These are phyloP conservation scores for Saccopteryx leptura DNA, from an alignment of 2,113 vertebrate genomes.

Conservation along the genomic window DNA sequence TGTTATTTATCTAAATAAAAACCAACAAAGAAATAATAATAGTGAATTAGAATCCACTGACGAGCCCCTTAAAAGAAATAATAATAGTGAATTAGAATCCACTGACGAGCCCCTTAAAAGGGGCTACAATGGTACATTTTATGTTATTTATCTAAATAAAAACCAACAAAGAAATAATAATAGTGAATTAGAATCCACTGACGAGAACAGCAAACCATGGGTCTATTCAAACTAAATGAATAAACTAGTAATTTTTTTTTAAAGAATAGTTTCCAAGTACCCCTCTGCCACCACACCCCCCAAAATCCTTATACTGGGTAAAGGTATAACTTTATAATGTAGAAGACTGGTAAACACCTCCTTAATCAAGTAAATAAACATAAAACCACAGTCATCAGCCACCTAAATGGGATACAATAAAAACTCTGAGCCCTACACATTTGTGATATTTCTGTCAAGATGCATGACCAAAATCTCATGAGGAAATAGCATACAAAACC, in stretches of 20 bases:
- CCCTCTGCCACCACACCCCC: neutral
- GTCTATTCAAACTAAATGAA: neutral
- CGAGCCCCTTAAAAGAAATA: too few species aligned
- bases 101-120: too few species aligned
- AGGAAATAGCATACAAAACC: neutral
- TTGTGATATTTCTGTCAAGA: neutral
- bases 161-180: neutral
- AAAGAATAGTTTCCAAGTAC: neutral
- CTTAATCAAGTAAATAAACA: conserved; percentile 9
- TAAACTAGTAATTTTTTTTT: neutral
- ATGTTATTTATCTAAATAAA: neutral
- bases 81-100: too few species aligned
- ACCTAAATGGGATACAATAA: neutral
- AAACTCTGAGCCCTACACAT: neutral
- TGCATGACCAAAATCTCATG: neutral
- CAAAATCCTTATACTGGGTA: neutral
- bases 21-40: neutral
- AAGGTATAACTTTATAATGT: neutral
- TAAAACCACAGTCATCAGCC: neutral
- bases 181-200: neutral
- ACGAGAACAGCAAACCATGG: neutral
- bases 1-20: neutral
- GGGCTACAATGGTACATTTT: neutral
- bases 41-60: neutral
- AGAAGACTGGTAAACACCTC: neutral